These are phyloP conservation scores for Mizuhopecten yessoensis DNA, from an alignment of 1,140 invertebrate species.

Conservation along the genomic window DNA sequence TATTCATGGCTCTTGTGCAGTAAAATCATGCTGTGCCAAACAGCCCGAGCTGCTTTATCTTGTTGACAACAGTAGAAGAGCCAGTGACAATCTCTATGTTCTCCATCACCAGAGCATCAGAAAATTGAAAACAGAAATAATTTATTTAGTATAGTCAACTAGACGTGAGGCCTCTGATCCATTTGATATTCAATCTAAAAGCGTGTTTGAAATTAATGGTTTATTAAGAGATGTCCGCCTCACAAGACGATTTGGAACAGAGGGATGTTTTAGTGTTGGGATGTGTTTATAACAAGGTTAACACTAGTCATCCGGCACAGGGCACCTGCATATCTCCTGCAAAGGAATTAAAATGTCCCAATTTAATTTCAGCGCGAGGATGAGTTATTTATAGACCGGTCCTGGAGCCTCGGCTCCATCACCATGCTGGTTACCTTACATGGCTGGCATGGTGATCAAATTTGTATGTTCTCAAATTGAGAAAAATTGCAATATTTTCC, in stretches of 20 bases:
- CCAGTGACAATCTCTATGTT: neutral
- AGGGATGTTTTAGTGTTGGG: neutral
- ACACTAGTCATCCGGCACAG: neutral
- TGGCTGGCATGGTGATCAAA: neutral
- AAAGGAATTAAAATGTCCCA: constrained; percentile 9
- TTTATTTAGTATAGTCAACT: neutral
- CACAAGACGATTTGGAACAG: neutral
- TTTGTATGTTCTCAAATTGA: neutral
- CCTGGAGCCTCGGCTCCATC: neutral
- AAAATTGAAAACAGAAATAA: neutral
- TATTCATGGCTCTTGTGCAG: no score
- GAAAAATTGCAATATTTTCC: constrained; percentile 23
- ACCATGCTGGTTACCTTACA: neutral
- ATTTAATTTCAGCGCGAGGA: neutral
- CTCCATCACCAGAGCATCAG: neutral
- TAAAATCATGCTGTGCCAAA: no score
- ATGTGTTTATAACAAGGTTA: neutral
- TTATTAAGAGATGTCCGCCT: neutral
- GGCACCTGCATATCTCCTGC: constrained; percentile 30
- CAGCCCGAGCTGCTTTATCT: no score
- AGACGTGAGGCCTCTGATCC: neutral
- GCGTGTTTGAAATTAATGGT: neutral
- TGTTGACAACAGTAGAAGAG: no score
- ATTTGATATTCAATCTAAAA: neutral
- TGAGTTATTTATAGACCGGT: constrained; percentile 9